Evolutionary conservation across 2,888 invertebrate genomes (phyloP).

Genomic region (Vanessa cardui): DNA sequence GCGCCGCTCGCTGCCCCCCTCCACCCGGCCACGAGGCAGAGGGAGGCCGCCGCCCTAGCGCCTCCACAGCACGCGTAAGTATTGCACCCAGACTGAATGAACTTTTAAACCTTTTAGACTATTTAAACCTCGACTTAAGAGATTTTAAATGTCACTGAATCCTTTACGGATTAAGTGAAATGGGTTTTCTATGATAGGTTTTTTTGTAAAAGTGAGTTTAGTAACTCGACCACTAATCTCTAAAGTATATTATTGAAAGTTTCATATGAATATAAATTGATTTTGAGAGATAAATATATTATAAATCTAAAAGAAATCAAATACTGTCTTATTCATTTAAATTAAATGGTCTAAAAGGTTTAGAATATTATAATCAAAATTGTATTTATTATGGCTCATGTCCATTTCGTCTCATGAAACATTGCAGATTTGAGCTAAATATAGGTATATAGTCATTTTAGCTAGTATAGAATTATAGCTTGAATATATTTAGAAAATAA

Average conservation of each 20-base stretch:
- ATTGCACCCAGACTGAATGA: constrained; percentile 29
- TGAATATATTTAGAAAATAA: neutral
- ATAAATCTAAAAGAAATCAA: no score
- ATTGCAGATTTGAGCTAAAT: constrained; percentile 49
- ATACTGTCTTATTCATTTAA: no score
- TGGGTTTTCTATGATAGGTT: no score
- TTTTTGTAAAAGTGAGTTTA: no score
- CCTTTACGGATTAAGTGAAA: neutral
- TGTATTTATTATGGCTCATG: constrained; percentile 48
- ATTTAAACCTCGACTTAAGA: neutral
- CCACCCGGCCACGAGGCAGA: constrained; percentile 71
- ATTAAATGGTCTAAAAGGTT: constrained; percentile 21
- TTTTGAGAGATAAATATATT: no score
- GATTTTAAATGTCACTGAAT: neutral
- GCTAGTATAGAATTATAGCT: neutral
- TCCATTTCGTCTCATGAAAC: constrained; percentile 73
- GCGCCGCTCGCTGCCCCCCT: constrained; percentile 72
- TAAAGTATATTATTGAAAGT: no score
- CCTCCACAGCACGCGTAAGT: constrained; percentile 79
- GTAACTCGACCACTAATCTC: no score
- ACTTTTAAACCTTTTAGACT: constrained; percentile 14
- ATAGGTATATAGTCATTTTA: constrained; percentile 24
- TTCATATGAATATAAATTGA: no score
- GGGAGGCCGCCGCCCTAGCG: constrained; percentile 73
- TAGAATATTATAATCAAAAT: constrained; percentile 6